Evolutionary conservation across 2,888 invertebrate species (phyloP).

Genomic region (Scaptomyza flava): DNA sequence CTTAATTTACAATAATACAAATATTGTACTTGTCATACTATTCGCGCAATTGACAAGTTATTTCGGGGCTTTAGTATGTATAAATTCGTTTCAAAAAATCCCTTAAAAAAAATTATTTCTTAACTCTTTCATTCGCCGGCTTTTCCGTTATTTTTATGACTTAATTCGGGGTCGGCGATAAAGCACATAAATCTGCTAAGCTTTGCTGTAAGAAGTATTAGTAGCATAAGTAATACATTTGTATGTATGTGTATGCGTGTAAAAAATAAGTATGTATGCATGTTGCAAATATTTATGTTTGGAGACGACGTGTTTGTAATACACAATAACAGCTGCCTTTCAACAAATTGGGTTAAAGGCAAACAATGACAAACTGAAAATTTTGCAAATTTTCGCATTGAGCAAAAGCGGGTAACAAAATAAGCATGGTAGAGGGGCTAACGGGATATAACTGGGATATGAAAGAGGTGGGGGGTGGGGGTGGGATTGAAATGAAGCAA

Average conservation of each 20-base stretch:
- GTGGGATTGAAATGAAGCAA: background rate
- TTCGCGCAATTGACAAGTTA: too few relatives aligned
- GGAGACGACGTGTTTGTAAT: constrained; percentile 65
- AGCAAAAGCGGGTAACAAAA: constrained; percentile 13
- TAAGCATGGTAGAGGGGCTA: background rate
- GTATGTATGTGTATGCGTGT: background rate
- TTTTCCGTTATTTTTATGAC: too few relatives aligned
- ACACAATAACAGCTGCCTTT: constrained; percentile 46
- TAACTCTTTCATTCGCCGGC: background rate
- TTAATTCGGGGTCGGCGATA: background rate
- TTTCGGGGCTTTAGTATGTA: too few relatives aligned
- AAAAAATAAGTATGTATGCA: constrained; percentile 27
- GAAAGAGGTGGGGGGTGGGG: background rate
- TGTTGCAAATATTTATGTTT: constrained; percentile 34
- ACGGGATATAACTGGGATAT: background rate
- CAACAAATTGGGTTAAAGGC: constrained; percentile 69
- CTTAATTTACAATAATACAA: too few relatives aligned
- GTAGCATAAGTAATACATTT: constrained; percentile 16
- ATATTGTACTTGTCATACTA: too few relatives aligned
- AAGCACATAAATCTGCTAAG: background rate
- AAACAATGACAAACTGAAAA: constrained; percentile 62
- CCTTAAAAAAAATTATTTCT: background rate
- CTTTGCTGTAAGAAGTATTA: background rate
- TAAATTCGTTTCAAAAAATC: too few relatives aligned
- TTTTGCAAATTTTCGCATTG: constrained; percentile 38